Conservation (phyloP, 2,113 vertebrate genomes). For the Lynx canadensis region DNA sequence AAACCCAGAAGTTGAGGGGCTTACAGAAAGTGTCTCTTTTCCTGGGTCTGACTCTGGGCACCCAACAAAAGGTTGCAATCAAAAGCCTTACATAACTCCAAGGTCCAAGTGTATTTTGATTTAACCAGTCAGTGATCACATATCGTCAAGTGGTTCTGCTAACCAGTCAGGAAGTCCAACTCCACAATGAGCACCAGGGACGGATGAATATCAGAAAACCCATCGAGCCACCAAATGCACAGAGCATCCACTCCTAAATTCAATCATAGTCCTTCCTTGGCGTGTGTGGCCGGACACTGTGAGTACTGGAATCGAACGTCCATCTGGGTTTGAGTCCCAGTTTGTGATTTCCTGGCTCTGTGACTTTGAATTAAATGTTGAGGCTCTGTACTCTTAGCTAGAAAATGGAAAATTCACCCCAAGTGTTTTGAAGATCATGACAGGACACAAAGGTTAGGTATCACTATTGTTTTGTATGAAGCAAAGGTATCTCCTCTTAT, state of each 20-base stretch:
- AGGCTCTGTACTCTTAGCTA: background rate
- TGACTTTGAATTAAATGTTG: constrained; percentile 4
- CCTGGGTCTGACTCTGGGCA: background rate
- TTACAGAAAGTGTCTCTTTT: background rate
- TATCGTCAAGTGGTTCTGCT: background rate
- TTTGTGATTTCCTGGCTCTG: background rate
- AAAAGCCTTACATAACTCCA: background rate
- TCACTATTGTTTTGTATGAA: background rate
- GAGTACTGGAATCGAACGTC: background rate
- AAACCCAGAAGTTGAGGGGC: background rate
- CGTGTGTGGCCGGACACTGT: accelerated
- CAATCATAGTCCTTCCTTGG: background rate
- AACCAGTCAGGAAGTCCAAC: background rate
- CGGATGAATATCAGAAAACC: background rate
- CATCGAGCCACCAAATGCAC: background rate
- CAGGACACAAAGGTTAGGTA: background rate
- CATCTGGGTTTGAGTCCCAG: background rate
- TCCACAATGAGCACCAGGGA: background rate
- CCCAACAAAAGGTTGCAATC: background rate
- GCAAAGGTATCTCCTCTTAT: background rate
- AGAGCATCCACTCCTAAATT: background rate
- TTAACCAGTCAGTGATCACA: background rate
- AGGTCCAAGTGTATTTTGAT: background rate
- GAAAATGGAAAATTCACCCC: background rate
- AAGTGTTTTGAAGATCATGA: background rate